Percentiles rank a stretch among this genome's conserved stretches.
These are phyloP conservation scores for Latrodectus elegans DNA, from an alignment of 2,888 invertebrate species.

Conservation along the genomic window DNA sequence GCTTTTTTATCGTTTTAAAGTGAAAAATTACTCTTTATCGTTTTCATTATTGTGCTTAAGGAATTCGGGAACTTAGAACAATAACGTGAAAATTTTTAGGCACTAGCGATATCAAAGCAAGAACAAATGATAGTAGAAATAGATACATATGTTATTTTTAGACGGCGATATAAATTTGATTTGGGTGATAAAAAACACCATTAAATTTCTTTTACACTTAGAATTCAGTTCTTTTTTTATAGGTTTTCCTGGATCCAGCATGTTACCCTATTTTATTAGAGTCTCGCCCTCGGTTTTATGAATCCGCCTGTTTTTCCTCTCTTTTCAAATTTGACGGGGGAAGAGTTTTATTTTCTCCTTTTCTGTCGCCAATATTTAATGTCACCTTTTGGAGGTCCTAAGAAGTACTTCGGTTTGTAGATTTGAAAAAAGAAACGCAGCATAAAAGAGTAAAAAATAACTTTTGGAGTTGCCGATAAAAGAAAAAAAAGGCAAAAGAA, in stretches of 20 bases:
- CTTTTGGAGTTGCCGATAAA: too few relatives aligned
- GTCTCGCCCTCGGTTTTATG: slow-evolving; percentile 4
- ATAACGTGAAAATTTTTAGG: too few relatives aligned
- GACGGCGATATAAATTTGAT: slow-evolving; percentile 53
- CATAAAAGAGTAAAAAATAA: too few relatives aligned
- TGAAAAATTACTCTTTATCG: slow-evolving; percentile 30
- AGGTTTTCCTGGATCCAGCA: background rate
- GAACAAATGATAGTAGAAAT: slow-evolving; percentile 19
- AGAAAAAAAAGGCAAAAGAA: too few relatives aligned
- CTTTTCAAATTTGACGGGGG: background rate
- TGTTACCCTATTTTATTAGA: slow-evolving; percentile 40
- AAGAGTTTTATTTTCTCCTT: slow-evolving; percentile 1
- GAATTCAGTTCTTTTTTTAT: slow-evolving; percentile 25
- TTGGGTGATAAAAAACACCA: slow-evolving; percentile 38
- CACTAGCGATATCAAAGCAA: slow-evolving; percentile 7
- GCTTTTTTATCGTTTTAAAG: slow-evolving; percentile 21
- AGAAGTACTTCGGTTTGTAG: too few relatives aligned
- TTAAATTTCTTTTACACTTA: slow-evolving; percentile 48
- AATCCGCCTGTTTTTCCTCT: background rate
- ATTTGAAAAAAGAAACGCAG: too few relatives aligned
- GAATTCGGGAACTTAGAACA: too few relatives aligned
- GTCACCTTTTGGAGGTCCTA: background rate
- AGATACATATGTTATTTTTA: slow-evolving; percentile 24
- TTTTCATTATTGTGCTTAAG: slow-evolving; percentile 10
- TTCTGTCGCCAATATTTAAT: background rate